These are phyloP conservation scores for Dufourea novaeangliae DNA, from an alignment of 1,140 invertebrate species.

Conservation along the genomic window DNA sequence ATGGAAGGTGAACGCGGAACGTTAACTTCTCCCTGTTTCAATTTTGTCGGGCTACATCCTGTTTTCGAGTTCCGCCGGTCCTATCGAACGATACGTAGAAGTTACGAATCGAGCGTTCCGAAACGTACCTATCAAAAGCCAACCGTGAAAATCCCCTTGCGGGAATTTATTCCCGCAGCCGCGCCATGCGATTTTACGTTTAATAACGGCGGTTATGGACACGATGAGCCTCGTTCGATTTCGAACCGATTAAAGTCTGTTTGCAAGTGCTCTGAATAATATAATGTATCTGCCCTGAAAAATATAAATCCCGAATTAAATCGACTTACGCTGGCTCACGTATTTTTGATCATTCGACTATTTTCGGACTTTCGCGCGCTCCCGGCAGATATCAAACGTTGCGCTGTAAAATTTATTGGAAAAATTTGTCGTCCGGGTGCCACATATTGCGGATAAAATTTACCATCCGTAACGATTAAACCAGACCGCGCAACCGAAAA, in stretches of 20 bases:
- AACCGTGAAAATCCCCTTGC: background rate
- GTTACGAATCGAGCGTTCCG: background rate
- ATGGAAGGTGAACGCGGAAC: conserved; percentile 7
- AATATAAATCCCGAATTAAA: background rate
- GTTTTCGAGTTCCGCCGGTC: background rate
- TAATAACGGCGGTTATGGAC: background rate
- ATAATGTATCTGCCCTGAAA: background rate
- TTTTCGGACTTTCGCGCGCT: background rate
- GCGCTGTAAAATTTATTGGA: background rate
- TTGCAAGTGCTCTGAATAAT: background rate
- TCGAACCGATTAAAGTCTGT: background rate
- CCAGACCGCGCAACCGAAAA: background rate
- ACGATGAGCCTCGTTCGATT: background rate
- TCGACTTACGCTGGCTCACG: background rate
- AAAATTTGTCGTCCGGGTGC: background rate
- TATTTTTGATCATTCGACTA: background rate
- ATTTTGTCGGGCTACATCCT: too few species aligned
- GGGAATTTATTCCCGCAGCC: too few species aligned
- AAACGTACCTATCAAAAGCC: background rate
- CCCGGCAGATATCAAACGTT: background rate
- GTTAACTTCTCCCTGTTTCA: conserved; percentile 26
- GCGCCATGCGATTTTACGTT: background rate
- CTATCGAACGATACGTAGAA: background rate
- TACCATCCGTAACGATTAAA: conserved; percentile 10
- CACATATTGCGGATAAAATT: background rate